Evolutionary conservation across 2,113 vertebrate species (phyloP).

Genomic region (Hiodon alosoides): DNA sequence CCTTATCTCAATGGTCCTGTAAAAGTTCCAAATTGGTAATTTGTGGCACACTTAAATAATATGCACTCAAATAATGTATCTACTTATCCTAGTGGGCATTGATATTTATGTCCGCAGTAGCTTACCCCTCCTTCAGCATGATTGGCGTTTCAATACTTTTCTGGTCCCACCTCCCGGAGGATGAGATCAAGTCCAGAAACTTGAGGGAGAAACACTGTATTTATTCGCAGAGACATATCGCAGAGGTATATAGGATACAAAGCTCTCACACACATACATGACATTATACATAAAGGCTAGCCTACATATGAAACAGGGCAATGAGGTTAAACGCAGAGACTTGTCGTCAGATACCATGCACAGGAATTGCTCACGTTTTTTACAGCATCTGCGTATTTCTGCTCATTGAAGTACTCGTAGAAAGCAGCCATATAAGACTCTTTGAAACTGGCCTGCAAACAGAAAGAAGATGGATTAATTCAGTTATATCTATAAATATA

Average conservation of each 20-base stretch:
- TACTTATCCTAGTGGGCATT: too few species aligned
- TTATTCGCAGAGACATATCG: neutral
- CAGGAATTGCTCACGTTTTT: slow-evolving; percentile 80
- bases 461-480: slow-evolving; percentile 28
- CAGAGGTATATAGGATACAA: neutral
- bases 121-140: slow-evolving; percentile 97
- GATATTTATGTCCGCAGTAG: neutral
- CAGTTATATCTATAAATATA: neutral
- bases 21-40: too few species aligned
- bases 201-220: slow-evolving; percentile 42
- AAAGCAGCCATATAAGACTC: slow-evolving; percentile 96
- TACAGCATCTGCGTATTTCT: slow-evolving; percentile 95
- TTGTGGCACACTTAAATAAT: too few species aligned
- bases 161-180: slow-evolving; percentile 91
- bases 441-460: slow-evolving; percentile 87
- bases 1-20: too few species aligned
- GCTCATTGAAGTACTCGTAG: slow-evolving; percentile 96
- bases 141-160: slow-evolving; percentile 93
- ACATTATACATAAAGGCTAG: neutral
- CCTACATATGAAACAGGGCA: neutral
- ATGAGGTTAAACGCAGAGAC: neutral
- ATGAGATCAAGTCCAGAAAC: slow-evolving; percentile 97
- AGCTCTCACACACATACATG: neutral
- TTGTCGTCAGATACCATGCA: neutral
- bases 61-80: too few species aligned